phyloP scores from a whole-genome alignment of 2,888 invertebrate species.

The Antitype chi region DNA sequence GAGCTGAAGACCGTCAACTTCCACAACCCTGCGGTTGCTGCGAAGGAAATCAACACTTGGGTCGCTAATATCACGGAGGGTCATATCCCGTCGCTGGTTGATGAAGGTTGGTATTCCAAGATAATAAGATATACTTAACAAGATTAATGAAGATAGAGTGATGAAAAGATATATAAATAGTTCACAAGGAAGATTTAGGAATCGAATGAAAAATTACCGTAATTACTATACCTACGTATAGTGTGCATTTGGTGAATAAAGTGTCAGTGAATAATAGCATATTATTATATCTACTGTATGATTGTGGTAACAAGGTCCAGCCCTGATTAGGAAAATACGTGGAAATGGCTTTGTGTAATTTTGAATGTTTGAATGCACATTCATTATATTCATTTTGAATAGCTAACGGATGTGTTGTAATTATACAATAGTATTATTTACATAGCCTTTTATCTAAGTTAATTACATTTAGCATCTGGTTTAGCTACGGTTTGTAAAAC shows the following conservation, averaged over 20 bases:
- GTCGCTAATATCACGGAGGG: constrained; percentile 94
- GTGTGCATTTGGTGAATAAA: background rate
- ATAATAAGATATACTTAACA: background rate
- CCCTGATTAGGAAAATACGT: constrained; percentile 14
- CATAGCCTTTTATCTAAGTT: constrained; percentile 6
- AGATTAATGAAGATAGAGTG: background rate
- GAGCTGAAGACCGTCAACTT: constrained; percentile 92
- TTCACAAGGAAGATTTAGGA: no score
- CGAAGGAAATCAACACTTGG: constrained; percentile 94
- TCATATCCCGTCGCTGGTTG: constrained; percentile 92
- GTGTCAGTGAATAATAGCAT: background rate
- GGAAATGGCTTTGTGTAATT: constrained; percentile 10
- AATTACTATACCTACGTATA: background rate
- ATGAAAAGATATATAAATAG: no score
- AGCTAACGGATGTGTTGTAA: constrained; percentile 17
- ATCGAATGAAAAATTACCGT: background rate
- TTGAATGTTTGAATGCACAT: background rate
- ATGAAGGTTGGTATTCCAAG: constrained; percentile 86
- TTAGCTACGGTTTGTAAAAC: background rate
- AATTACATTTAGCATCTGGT: background rate
- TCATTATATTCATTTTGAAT: constrained; percentile 16
- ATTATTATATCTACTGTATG: background rate
- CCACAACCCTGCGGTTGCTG: constrained; percentile 88
- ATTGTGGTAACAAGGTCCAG: background rate
- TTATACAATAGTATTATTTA: constrained; percentile 6